Evolutionary conservation across 2,888 invertebrate genomes (phyloP).

Genomic region (Andrena camellia): DNA sequence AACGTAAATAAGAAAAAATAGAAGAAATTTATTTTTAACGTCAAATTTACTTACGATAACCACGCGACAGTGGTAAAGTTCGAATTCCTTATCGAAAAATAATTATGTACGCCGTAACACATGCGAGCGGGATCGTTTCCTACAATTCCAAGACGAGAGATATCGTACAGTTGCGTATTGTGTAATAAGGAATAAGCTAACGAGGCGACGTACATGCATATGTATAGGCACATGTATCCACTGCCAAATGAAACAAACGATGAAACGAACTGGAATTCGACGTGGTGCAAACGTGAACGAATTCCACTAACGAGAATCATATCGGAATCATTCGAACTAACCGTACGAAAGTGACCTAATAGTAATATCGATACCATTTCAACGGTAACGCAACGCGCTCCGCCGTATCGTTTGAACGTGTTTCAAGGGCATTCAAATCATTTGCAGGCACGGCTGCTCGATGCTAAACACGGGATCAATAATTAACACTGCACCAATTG

Average conservation of each 20-base stretch:
- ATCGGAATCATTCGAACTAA: conserved; percentile 12
- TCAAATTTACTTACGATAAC: no score
- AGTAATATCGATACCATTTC: conserved; percentile 45
- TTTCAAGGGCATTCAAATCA: conserved; percentile 37
- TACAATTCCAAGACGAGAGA: conserved; percentile 1
- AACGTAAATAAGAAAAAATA: neutral
- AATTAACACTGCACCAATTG: conserved; percentile 15
- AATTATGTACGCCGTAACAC: neutral
- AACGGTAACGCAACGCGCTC: neutral
- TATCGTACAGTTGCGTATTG: conserved; percentile 7
- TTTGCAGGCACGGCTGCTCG: neutral
- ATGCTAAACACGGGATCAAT: conserved; percentile 23
- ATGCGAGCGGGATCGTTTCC: conserved; percentile 15
- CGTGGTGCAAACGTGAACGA: conserved; percentile 43
- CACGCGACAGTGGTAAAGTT: neutral
- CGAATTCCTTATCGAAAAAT: neutral
- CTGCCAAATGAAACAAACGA: conserved; percentile 58
- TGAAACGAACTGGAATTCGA: conserved; percentile 18
- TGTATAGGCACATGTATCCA: neutral
- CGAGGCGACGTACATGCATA: neutral
- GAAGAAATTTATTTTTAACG: neutral
- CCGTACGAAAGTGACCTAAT: conserved; percentile 36
- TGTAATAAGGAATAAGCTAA: conserved; percentile 34
- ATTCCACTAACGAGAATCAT: conserved; percentile 33
- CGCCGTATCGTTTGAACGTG: conserved; percentile 7